Conservation (phyloP, 2,888 invertebrate species). For the Papilio elwesi region DNA sequence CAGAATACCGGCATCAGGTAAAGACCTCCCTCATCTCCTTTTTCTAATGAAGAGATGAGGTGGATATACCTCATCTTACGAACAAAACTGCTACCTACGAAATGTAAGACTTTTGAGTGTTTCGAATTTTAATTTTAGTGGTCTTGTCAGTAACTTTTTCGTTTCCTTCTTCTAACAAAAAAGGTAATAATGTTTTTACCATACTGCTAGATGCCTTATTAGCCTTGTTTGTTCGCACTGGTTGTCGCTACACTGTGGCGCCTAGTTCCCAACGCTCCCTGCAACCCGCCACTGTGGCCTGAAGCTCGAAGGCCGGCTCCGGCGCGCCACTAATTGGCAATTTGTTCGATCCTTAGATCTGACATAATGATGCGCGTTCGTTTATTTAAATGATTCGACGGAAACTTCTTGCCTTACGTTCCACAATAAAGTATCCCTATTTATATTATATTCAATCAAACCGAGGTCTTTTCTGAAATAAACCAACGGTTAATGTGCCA, state of each 20-base stretch:
- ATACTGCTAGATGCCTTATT: background rate
- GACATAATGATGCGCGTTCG: conserved; percentile 82
- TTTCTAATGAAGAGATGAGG: no score
- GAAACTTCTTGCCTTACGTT: conserved; percentile 66
- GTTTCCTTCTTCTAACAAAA: no score
- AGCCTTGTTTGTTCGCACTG: conserved; percentile 18
- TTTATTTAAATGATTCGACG: conserved; percentile 83
- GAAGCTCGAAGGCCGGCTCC: conserved; percentile 59
- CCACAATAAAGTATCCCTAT: conserved; percentile 52
- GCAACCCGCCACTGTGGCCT: conserved; percentile 53
- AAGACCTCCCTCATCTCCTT: no score
- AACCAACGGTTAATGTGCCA: conserved; percentile 63
- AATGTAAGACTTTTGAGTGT: no score
- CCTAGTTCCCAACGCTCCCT: conserved; percentile 46
- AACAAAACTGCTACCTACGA: no score
- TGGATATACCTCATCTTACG: no score
- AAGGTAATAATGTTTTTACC: background rate
- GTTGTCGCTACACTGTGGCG: conserved; percentile 42
- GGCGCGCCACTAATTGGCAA: conserved; percentile 80
- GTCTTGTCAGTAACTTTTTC: no score
- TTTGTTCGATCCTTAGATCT: conserved; percentile 84
- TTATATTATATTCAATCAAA: conserved; percentile 38
- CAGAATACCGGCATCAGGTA: no score
- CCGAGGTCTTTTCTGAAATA: conserved; percentile 55
- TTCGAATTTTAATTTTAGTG: no score